Base-by-base conservation (phyloP, 2,113 vertebrate genomes). In the Taurulus bubalis region DNA sequence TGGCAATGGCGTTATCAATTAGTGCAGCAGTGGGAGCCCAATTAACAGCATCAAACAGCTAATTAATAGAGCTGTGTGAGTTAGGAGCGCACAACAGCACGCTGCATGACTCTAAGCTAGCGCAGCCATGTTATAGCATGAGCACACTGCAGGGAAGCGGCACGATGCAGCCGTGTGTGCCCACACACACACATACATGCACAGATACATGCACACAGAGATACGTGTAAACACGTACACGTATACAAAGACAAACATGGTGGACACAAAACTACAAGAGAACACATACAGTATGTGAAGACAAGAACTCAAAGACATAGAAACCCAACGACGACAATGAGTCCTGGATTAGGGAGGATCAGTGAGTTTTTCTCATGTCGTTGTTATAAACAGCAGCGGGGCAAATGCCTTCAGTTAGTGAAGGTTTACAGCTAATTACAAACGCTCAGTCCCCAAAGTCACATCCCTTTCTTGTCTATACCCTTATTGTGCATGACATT, bases 1-100 rank as follows among this genome's bases (percentile, higher is more conserved):
- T 92, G 92, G 93, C 89, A 89, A 94, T 93, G 89, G 92, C 87
- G 86, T 94, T 95, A 95, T 95, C 95, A 96, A 95, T 96, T 95
- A 95, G 93, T 94, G 94, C 93, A 95, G 93, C 94, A 92, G 94
- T 94, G 93, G 95, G 94, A 95, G 94, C 93, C 94, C 95, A 96
- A 95, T 96, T 96, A 95, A 94, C 94, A 93, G 90, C 94, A 95
- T 96, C 95, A 96, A 95, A 96, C 94, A 93, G 93, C 94, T 95
- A 94, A 95, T 96, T 96, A 96, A 95, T 94, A 92, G 92, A 94
- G 93, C 94, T 84, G 91, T 94, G 94, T 92, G 91, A 94, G 94
- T 91, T 91, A 89, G 91, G 60, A 66, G 88, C 77, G 74, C 90
- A 89, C 87, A 89, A 86, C 91, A 87, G 89, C 89, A 90, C 89